A percentile compares a stretch with the other conserved stretches of the same genome.
phyloP scores from a whole-genome alignment of 2,888 invertebrate genomes.

The Andrena dorsata region DNA sequence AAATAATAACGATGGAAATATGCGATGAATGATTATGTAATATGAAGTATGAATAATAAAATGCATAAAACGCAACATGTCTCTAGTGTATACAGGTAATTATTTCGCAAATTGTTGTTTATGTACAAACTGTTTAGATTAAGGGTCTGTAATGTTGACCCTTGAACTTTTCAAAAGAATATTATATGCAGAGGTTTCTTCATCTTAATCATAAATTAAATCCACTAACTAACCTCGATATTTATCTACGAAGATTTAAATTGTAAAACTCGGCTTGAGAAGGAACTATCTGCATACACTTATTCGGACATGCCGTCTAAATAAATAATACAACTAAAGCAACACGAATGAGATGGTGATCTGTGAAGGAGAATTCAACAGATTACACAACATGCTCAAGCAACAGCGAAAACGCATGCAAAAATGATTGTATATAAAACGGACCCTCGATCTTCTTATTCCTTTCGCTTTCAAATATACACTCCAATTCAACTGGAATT shows the following conservation, averaged over 20 bases:
- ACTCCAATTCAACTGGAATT: neutral
- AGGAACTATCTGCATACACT: neutral
- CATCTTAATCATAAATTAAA: too few relatives aligned
- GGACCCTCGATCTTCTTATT: slow-evolving; percentile 29
- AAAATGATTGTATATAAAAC: slow-evolving; percentile 41
- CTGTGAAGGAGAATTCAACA: slow-evolving; percentile 34
- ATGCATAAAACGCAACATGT: slow-evolving; percentile 2
- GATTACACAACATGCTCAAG: slow-evolving; percentile 68
- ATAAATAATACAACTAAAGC: slow-evolving; percentile 18
- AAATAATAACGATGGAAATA: slow-evolving; percentile 17
- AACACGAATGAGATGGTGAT: slow-evolving; percentile 52
- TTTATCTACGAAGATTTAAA: neutral
- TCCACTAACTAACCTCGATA: neutral
- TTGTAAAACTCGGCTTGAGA: neutral
- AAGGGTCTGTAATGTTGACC: neutral
- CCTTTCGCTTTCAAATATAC: neutral
- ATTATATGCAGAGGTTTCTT: too few relatives aligned
- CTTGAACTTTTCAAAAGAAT: too few relatives aligned
- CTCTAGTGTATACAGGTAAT: neutral
- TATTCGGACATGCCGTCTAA: neutral
- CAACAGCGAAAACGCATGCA: slow-evolving; percentile 64
- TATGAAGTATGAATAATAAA: slow-evolving; percentile 47
- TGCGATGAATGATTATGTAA: slow-evolving; percentile 20
- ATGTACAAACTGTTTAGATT: neutral
- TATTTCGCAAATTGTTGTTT: neutral